Evolutionary conservation across 1,140 invertebrate species (phyloP).

Genomic region (Drosophila tani): DNA sequence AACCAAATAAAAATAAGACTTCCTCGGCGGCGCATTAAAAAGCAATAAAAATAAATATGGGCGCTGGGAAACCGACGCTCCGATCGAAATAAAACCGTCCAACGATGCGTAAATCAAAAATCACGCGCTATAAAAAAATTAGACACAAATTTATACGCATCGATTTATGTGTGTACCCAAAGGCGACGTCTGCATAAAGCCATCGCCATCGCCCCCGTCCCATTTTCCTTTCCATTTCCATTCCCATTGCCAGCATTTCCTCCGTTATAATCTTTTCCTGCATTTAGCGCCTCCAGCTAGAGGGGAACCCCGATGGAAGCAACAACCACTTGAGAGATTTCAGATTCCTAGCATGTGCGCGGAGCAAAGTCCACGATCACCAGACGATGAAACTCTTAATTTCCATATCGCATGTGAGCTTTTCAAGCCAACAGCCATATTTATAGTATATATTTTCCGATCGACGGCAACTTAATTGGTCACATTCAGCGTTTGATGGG

Average conservation of each 20-base stretch:
- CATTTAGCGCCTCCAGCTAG: constrained; percentile 71
- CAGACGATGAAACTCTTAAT: constrained; percentile 22
- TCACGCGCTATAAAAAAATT: constrained; percentile 72
- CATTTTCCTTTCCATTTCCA: constrained; percentile 14
- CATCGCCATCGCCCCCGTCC: constrained; percentile 8
- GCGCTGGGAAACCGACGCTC: constrained; percentile 65
- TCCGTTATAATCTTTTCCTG: constrained; percentile 68
- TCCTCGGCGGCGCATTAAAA: constrained; percentile 80
- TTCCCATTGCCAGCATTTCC: constrained; percentile 43
- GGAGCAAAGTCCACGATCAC: constrained; percentile 25
- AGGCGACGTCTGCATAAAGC: constrained; percentile 26
- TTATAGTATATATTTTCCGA: constrained; percentile 11
- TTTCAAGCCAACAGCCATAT: background rate
- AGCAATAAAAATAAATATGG: constrained; percentile 83
- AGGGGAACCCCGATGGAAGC: constrained; percentile 13
- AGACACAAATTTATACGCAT: constrained; percentile 70
- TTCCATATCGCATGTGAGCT: constrained; percentile 49
- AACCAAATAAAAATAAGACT: constrained; percentile 68
- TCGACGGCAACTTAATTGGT: constrained; percentile 41
- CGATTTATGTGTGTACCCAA: constrained; percentile 48
- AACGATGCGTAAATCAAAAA: constrained; percentile 80
- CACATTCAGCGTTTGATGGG: background rate
- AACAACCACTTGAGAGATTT: constrained; percentile 70
- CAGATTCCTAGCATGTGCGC: constrained; percentile 40
- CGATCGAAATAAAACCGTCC: constrained; percentile 77